Evolutionary conservation across 1,140 invertebrate species (phyloP).

Genomic region (Cecropterus lyciades): DNA sequence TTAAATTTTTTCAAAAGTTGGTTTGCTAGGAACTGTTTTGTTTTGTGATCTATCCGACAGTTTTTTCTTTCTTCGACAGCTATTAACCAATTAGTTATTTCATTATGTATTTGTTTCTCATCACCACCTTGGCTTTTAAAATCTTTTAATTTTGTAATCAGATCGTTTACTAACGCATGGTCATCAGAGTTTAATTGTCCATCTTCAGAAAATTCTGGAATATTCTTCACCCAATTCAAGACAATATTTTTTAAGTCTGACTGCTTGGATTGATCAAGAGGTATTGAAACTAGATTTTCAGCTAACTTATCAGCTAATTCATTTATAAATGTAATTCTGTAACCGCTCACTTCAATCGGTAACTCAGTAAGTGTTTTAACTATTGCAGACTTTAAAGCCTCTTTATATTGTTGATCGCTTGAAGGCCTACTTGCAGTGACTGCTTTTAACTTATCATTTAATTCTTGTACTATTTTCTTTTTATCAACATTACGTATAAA

Average conservation of each 20-base stretch:
- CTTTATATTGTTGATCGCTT: conserved; percentile 39
- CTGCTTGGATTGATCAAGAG: conserved; percentile 13
- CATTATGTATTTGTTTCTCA: conserved; percentile 8
- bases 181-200: conserved; percentile 9
- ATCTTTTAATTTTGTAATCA: conserved; percentile 8
- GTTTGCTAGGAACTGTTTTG: conserved; percentile 3
- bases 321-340: conserved; percentile 29
- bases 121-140: background rate
- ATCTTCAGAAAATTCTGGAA: conserved; percentile 25
- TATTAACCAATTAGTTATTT: conserved; percentile 24
- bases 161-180: conserved; percentile 7
- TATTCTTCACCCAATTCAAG: conserved; percentile 24
- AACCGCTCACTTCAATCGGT: conserved; percentile 31
- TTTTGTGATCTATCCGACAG: conserved; percentile 3
- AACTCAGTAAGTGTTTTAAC: conserved; percentile 37
- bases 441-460: conserved; percentile 41
- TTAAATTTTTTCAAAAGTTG: conserved; percentile 7
- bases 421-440: conserved; percentile 33
- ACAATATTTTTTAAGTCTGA: conserved; percentile 26
- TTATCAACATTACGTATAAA: conserved; percentile 27
- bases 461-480: conserved; percentile 32
- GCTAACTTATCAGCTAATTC: conserved; percentile 37
- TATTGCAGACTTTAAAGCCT: conserved; percentile 43
- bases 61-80: conserved; percentile 16
- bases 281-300: conserved; percentile 33